Conservation (phyloP, 2,888 invertebrate genomes). For the Caenorhabditis doughertyi region DNA sequence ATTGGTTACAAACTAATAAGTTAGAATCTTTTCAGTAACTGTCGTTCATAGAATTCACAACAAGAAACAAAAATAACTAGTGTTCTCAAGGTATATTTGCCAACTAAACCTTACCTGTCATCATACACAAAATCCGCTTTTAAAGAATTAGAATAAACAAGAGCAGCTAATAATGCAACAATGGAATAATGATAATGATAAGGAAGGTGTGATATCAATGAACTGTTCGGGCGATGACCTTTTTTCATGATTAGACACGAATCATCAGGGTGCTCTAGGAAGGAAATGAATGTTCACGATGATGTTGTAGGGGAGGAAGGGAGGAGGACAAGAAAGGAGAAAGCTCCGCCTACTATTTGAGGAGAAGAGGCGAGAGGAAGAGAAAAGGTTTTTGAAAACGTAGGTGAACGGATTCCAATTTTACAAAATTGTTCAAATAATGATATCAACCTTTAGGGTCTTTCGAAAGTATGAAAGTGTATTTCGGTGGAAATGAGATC, state of each 20-base stretch:
- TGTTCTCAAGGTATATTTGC: too few species aligned
- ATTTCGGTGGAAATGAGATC: too few species aligned
- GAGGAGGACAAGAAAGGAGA: neutral
- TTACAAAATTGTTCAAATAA: too few species aligned
- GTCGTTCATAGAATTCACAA: too few species aligned
- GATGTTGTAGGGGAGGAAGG: neutral
- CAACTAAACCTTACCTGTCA: constrained; percentile 66
- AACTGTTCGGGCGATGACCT: constrained; percentile 8
- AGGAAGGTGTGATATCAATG: constrained; percentile 1
- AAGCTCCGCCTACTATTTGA: constrained; percentile 38
- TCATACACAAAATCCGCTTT: constrained; percentile 72
- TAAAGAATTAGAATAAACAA: constrained; percentile 61
- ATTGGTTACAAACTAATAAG: too few species aligned
- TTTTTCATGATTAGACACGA: constrained; percentile 15
- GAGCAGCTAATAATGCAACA: constrained; percentile 45
- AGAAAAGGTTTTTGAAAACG: neutral
- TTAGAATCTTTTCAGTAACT: too few species aligned
- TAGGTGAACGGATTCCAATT: too few species aligned
- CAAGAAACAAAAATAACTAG: too few species aligned
- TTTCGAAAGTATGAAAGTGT: too few species aligned
- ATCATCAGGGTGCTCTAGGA: neutral
- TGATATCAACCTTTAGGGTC: too few species aligned
- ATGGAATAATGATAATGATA: constrained; percentile 36
- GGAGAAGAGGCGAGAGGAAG: neutral
- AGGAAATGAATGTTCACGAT: constrained; percentile 34